Base-by-base conservation (phyloP, 2,888 invertebrate species). In the Brachycybe producta region DNA sequence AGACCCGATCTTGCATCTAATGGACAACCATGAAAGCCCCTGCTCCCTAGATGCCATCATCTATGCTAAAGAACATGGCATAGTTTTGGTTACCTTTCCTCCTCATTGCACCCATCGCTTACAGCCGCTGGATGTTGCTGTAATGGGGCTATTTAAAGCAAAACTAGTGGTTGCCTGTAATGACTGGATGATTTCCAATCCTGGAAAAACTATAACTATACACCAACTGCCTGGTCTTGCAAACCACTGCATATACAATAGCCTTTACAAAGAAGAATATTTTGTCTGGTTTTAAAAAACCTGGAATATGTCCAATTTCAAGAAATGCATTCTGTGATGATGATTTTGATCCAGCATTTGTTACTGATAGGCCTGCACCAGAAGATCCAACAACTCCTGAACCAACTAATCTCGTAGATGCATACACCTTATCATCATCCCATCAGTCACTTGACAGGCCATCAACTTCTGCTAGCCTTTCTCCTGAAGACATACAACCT, bases 21-120 rank as follows among this genome's bases (percentile, higher is more conserved):
- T 55, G 39, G 64, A 67, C 51, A 63, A 64, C 52, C 61, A 65
- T 55, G 63, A 63, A 53, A 59, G 57, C 11, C 64, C 64, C 52
- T 53, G 58, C 38, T 57, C 59, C 17, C 49, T 63, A 35, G 57
- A 57, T 44, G 54, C 57, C 56, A 58, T 44, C 19, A 51, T 61
- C 52, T 57, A 57, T 59, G 60, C 61, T 34, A 61, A 60, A 54
- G 60, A 61, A 39, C 51, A 64, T 52, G 58, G 64, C 55, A 57
- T 67, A 57, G 55, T 63, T 56, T 54, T 65, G 61, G 36, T 67
- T 44, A 47, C 58, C 7, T 40, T 65, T 57, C 52, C 62, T 21
- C 64, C 61, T 50, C 64, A 64, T 54, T 65, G 62, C 49, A 59
- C 59, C 15, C 64, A 67, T 53, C 59, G 61, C 27, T 45, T 65